Base-by-base conservation (phyloP, 2,113 vertebrate species). In the Callopanchax toddi region DNA sequence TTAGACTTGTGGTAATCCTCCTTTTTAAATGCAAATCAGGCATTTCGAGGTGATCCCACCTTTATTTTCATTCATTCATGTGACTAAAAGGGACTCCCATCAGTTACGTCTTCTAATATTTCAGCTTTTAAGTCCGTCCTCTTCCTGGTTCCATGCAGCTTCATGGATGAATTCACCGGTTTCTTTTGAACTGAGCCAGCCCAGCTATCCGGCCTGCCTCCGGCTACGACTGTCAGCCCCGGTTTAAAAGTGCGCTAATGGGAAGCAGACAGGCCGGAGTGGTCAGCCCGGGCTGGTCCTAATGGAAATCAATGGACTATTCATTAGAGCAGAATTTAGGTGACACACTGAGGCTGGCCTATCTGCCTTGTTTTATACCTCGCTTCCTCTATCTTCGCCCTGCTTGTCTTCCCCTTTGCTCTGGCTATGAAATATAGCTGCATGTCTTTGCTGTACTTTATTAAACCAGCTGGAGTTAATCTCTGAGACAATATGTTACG, bases 251-350 rank as follows among this genome's bases (percentile, higher is more conserved):
- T 39, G 51, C 39, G 20, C 76, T 92, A 93, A 93, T 91, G 60
- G 84, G 89, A 89, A 89, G 69, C 87, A 91, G 91, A 88, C 85
- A 76, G 87, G 86, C 83, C 88, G 71, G 86, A 91, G 90, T 73
- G 78, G 86, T 40, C 45, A 78, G 68, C 61, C 23, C 5, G 18
- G 64, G 79, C 71, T 86, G 53, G 63, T 76, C 70, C 81, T 82
- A 93, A 90, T 80, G 86, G 90, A 93, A 89, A 94, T 94, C 93
- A 88, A 93, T 93, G 89, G 86, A 26, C 92, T 88, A 89, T 93
- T 93, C 91, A 93, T 95, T 93, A 92, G 74, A 83, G 88, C 44
- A 64, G 83, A 87, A 90, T 88, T 89, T 86, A 88, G 84, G 84
- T 71, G 80, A 76, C 75, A 73, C 71, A 39, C 46, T 13, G 45